Percentiles rank a stretch among this genome's conserved stretches.
These are phyloP conservation scores for Anoura caudifer DNA, from an alignment of 2,113 vertebrate species.

Conservation along the genomic window DNA sequence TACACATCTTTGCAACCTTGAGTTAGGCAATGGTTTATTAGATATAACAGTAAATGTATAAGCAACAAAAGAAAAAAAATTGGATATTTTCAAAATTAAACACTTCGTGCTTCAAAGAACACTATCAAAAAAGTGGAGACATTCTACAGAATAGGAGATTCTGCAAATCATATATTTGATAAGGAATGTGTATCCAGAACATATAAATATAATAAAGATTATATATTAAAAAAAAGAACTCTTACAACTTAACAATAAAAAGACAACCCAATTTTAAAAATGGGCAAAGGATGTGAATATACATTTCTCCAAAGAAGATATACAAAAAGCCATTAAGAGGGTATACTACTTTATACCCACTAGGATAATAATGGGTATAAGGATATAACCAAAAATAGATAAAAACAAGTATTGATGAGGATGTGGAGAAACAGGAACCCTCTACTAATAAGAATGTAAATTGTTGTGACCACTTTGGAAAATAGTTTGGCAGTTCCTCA, in stretches of 20 bases:
- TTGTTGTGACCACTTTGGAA: not conserved
- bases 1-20: not conserved
- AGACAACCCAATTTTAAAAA: not conserved
- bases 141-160: not conserved
- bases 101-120: not conserved
- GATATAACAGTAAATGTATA: not conserved
- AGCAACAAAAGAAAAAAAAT: not conserved
- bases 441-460: not conserved
- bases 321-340: not conserved
- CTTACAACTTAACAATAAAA: not conserved
- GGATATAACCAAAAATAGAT: not conserved
- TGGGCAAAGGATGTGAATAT: not conserved
- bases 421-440: not conserved
- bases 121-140: not conserved
- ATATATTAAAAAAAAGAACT: not conserved
- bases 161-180: not conserved
- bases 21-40: not conserved
- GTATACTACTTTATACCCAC: not conserved
- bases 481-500: not conserved
- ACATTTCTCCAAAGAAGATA: not conserved
- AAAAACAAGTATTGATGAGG: not conserved
- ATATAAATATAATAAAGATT: not conserved
- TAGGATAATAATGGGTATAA: not conserved
- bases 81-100: not conserved
- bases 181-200: not conserved